Conservation (phyloP, 1,140 invertebrate genomes). For the Drosophila varians region DNA sequence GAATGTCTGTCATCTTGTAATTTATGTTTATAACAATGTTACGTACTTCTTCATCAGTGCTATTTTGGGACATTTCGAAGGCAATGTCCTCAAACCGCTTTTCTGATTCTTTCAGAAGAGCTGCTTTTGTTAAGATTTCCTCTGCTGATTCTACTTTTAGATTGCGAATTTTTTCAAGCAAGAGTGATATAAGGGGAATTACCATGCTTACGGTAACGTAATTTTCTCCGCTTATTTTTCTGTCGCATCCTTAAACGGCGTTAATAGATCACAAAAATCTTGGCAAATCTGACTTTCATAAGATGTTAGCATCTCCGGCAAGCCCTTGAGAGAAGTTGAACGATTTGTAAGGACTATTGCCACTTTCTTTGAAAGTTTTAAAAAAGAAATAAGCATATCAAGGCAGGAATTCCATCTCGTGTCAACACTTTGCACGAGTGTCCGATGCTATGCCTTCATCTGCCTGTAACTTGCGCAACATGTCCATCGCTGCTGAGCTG, state of each 20-base stretch:
- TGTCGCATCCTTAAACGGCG: constrained; percentile 13
- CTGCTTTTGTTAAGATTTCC: not conserved
- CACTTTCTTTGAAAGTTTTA: constrained; percentile 14
- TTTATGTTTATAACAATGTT: not conserved
- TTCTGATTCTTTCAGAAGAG: constrained; percentile 6
- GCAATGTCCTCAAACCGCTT: no score
- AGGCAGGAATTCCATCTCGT: constrained; percentile 19
- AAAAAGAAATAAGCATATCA: constrained; percentile 17
- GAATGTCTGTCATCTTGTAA: no score
- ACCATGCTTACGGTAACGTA: constrained; percentile 21
- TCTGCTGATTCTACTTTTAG: constrained; percentile 5
- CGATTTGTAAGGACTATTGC: constrained; percentile 16
- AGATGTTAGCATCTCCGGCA: constrained; percentile 4
- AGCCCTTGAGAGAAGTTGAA: constrained; percentile 14
- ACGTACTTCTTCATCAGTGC: not conserved
- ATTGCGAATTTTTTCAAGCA: constrained; percentile 6
- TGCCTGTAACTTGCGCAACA: constrained; percentile 21
- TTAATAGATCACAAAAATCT: constrained; percentile 15
- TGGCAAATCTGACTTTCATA: not conserved
- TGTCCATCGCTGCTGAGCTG: constrained; percentile 23
- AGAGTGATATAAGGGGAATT: constrained; percentile 11
- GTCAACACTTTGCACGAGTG: constrained; percentile 23
- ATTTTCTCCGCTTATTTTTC: constrained; percentile 19
- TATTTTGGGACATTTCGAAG: not conserved
- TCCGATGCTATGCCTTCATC: constrained; percentile 19